Evolutionary conservation across 1,140 invertebrate genomes (phyloP).

Genomic region (Anastatus disparis): DNA sequence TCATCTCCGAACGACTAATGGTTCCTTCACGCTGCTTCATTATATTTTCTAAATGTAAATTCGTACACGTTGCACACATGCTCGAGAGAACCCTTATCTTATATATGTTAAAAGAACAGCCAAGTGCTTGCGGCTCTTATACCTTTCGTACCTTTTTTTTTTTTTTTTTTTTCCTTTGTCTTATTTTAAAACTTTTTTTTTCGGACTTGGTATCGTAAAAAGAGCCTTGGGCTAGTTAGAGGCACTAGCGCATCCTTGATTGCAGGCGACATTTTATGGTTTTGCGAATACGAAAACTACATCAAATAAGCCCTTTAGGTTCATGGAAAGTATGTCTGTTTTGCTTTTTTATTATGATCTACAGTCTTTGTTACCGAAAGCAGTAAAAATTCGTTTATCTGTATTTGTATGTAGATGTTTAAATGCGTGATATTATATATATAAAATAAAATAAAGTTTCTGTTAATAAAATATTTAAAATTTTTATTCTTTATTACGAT

Average conservation of each 20-base stretch:
- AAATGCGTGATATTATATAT: no score
- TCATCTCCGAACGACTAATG: slow-evolving; percentile 68
- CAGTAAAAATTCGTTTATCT: no score
- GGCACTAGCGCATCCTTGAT: slow-evolving; percentile 60
- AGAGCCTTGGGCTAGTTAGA: no score
- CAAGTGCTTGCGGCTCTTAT: slow-evolving; percentile 25
- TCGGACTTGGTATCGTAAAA: not conserved
- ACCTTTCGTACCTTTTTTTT: slow-evolving; percentile 28
- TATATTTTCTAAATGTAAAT: slow-evolving; percentile 70
- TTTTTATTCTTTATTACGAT: no score
- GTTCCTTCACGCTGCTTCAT: slow-evolving; percentile 67
- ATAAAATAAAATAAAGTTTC: no score
- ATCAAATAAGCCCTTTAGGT: slow-evolving; percentile 64
- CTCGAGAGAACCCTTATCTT: not conserved
- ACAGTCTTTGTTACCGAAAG: no score
- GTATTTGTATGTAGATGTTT: no score
- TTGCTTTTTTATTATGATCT: slow-evolving; percentile 25
- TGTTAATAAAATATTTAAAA: no score
- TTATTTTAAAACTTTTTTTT: not conserved
- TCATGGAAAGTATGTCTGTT: slow-evolving; percentile 16
- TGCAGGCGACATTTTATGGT: slow-evolving; percentile 68
- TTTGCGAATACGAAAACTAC: slow-evolving; percentile 44
- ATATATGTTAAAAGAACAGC: not conserved
- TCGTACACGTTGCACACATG: slow-evolving; percentile 45
- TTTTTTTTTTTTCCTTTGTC: not conserved